Evolutionary conservation across 2,888 invertebrate species (phyloP), one percentile per base, ranked within the genome.

Genomic region (Pandemis heparana): DNA sequence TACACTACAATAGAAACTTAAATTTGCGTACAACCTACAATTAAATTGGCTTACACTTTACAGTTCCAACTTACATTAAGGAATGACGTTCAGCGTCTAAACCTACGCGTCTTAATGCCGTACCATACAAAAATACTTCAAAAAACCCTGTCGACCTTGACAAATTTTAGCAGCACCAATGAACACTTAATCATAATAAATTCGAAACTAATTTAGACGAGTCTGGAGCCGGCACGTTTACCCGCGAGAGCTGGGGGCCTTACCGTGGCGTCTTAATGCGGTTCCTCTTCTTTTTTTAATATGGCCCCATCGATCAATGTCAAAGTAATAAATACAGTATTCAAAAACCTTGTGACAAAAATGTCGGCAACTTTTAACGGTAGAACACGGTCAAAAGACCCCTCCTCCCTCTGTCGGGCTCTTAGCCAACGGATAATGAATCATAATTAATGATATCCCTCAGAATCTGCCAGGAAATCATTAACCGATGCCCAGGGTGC

Each of bases 141-240:
- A 80, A 32, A 82, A 84, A 92, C 92, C 92, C 92, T 90, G 90
- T 90, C 85, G 78, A 77, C 86, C 85, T 83, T 82, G 80, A 84
- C 80, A 87, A 53, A 87, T 87, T 88, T 87, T 79, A n/a, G 87
- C 86, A 92, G 91, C 92, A 92, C 91, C 92, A 86, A 85, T 89
- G 86, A 89, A 92, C 90, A 92, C 91, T 86, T 86, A 83, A 78
- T 81, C 81, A 81, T 83, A 81, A 79, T 82, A 83, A 78, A 79
- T 84, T 84, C 77, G 79, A 83, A 84, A 85, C 83, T 32, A 77
- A 77, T 63, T 51, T 66, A 32, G 77, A 76, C 70, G 75, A 68
- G 70, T 71, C 60, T 48, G 53, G 38, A n/a, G 23, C n/a, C 18
- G 66, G 16, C 18, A 38, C 12, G 56, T 56, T 23, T 18, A 12